Percentiles rank a stretch among this genome's conserved stretches.
These are phyloP conservation scores for Exocentrus adspersus DNA, from an alignment of 2,888 invertebrate species.

Conservation along the genomic window DNA sequence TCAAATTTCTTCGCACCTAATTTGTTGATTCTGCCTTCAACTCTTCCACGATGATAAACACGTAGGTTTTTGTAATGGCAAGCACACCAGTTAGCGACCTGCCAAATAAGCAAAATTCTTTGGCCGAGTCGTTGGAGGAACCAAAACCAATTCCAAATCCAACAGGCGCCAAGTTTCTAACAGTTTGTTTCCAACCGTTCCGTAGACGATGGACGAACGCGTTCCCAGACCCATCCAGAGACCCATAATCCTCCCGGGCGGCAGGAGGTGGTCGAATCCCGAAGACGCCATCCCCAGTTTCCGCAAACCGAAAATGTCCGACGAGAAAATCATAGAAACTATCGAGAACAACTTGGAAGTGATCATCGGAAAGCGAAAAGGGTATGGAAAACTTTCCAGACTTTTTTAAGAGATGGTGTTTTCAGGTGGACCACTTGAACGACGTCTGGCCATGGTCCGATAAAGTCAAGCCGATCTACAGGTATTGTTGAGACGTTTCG, in stretches of 20 bases:
- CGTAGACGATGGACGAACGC: conserved; percentile 31
- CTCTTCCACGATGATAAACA: too few relatives aligned
- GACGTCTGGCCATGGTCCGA: conserved; percentile 71
- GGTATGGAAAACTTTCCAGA: conserved; percentile 69
- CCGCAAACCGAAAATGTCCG: conserved; percentile 73
- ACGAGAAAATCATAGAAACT: conserved; percentile 87
- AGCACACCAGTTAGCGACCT: neutral
- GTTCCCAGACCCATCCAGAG: conserved; percentile 51
- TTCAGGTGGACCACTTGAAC: conserved; percentile 75
- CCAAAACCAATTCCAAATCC: conserved; percentile 12
- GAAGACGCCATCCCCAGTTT: conserved; percentile 72
- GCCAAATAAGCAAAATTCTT: conserved; percentile 7
- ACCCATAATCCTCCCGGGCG: conserved; percentile 80
- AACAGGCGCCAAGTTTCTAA: neutral
- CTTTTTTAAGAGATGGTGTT: conserved; percentile 53
- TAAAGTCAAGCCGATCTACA: conserved; percentile 66
- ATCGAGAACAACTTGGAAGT: conserved; percentile 87
- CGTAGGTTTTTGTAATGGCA: neutral
- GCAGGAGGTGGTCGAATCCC: conserved; percentile 81
- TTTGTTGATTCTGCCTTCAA: too few relatives aligned
- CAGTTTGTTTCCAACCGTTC: conserved; percentile 6
- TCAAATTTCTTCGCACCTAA: too few relatives aligned
- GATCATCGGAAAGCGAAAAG: conserved; percentile 83
- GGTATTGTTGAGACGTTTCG: conserved; percentile 62
- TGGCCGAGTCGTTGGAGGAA: conserved; percentile 4